These are phyloP conservation scores for Eunapius fragilis DNA, from an alignment of 37 sponge, comb jelly and placozoan genomes.

Conservation along the genomic window DNA sequence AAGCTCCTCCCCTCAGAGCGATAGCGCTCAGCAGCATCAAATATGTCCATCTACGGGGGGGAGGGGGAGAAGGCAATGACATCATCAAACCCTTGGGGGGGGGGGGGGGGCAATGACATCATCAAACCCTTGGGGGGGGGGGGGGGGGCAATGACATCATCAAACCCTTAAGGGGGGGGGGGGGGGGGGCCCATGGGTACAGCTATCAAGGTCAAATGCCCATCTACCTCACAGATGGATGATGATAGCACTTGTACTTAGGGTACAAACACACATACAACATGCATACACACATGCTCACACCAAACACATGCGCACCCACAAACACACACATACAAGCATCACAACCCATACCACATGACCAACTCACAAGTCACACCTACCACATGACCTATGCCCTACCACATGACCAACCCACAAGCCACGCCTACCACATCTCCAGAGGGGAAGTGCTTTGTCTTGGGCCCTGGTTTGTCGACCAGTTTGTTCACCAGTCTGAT, in stretches of 20 bases:
- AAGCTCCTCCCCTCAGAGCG: slow-evolving; percentile 53
- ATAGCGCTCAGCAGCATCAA: slow-evolving; percentile 90
- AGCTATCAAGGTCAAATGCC: too few species aligned
- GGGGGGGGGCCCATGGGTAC: too few species aligned
- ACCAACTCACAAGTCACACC: too few species aligned
- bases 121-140: too few species aligned
- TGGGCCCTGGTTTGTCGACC: slow-evolving; percentile 70
- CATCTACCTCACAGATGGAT: too few species aligned
- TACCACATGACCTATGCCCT: background rate
- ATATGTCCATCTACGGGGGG: slow-evolving; percentile 74
- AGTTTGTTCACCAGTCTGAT: slow-evolving; percentile 89
- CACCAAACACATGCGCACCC: too few species aligned
- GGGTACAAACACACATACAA: too few species aligned
- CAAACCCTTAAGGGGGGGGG: too few species aligned
- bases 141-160: background rate
- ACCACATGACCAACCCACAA: too few species aligned
- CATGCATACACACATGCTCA: too few species aligned
- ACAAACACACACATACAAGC: too few species aligned
- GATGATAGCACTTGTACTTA: background rate
- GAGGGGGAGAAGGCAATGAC: background rate
- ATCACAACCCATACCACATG: background rate
- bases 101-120: background rate
- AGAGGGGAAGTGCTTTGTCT: slow-evolving; percentile 80
- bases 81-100: too few species aligned
- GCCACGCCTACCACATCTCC: slow-evolving; percentile 44